Conservation (phyloP, 2,113 vertebrate genomes). For the Cathartes aura region DNA sequence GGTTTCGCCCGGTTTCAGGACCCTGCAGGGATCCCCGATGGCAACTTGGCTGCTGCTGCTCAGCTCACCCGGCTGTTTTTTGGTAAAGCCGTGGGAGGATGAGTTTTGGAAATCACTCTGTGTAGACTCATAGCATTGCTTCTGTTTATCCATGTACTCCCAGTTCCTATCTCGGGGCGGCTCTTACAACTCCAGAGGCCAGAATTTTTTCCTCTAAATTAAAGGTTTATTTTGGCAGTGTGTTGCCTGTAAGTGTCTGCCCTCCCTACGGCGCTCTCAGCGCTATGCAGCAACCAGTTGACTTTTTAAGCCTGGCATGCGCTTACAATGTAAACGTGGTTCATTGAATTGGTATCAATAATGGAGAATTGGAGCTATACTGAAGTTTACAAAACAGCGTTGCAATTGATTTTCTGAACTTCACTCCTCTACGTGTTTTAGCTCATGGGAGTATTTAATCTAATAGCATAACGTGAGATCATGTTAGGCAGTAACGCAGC, state of each 20-base stretch:
- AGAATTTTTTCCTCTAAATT: background rate
- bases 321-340: background rate
- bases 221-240: background rate
- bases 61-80: background rate
- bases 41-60: background rate
- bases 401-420: constrained; percentile 14
- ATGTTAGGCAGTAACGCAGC: background rate
- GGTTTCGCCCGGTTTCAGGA: background rate
- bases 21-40: background rate
- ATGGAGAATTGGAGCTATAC: background rate
- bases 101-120: background rate
- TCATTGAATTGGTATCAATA: background rate
- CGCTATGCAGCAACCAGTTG: background rate
- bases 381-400: background rate
- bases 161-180: background rate
- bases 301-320: background rate
- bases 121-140: background rate
- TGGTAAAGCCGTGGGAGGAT: background rate
- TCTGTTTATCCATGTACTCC: background rate
- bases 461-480: background rate
- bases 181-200: background rate
- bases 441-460: background rate
- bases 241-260: background rate
- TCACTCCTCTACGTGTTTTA: background rate
- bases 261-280: background rate